Base-by-base conservation (phyloP, 2,888 invertebrate genomes). In the Coenonympha arcania region DNA sequence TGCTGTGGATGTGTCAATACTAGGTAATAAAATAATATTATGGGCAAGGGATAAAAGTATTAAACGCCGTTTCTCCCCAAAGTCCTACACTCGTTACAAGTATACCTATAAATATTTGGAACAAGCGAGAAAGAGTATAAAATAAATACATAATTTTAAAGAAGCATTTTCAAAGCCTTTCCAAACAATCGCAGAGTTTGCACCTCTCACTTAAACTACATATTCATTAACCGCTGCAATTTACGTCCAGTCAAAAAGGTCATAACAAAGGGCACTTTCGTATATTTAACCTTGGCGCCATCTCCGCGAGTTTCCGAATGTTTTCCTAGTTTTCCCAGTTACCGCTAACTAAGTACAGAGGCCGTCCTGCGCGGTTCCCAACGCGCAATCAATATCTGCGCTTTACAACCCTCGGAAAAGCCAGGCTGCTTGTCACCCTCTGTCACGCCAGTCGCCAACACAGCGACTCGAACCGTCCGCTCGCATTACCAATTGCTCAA, bases 381-480 rank as follows among this genome's bases (percentile, higher is more conserved):
- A 59, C 68, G 69, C 73, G 71, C 72, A 79, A 86, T 86, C 85
- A 72, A 85, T 86, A 83, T 73, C 69, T 75, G 77, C 77, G 79
- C 79, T 65, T 60, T 55, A 57, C 62, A 63, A 65, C 62, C 62
- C 62, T 61, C 54, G 63, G 58, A 61, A 63, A 68, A 36, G 52
- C 63, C 68, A 61, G 67, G 64, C 59, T 50, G 61, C 62, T 68
- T 77, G 78, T 76, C 78, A 79, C 77, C 78, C 76, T 72, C 69
- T 62, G 73, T 68, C 78, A 78, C 73, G 77, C 71, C 73, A 74
- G 64, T n/a, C n/a, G n/a, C 68, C 68, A 66, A 64, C 50, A 59
- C 63, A 59, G 66, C 62, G 64, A 64, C 66, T 68, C 73, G 65
- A 71, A 65, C 62, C 63, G 65, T 64, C 58, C 56, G 60, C 19